Conservation (phyloP, 2,113 vertebrate genomes). For the Aldabrachelys gigantea region DNA sequence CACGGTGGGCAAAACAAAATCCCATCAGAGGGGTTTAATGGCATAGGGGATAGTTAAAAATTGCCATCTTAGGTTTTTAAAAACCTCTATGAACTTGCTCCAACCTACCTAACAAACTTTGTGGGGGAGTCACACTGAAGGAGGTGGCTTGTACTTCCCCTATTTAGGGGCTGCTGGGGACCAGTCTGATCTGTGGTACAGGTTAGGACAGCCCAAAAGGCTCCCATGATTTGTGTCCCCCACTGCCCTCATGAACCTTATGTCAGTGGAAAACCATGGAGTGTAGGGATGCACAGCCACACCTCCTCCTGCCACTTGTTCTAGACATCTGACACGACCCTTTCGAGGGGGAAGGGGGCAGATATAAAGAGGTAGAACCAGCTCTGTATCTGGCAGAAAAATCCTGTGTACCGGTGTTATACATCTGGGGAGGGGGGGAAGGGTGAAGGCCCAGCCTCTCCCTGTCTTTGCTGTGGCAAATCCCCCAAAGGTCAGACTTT, state of each 20-base stretch:
- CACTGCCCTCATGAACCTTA: neutral
- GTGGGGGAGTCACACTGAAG: neutral
- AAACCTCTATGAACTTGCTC: neutral
- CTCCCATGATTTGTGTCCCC: neutral
- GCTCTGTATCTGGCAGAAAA: neutral
- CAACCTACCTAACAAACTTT: neutral
- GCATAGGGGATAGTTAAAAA: neutral
- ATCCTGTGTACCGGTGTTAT: neutral
- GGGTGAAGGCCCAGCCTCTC: neutral
- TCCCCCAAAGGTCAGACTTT: neutral
- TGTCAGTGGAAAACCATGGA: neutral
- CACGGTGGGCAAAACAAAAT: neutral
- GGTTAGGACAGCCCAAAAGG: neutral
- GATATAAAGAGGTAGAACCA: neutral
- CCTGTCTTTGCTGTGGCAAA: neutral
- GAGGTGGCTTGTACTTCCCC: constrained; percentile 21
- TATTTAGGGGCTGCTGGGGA: neutral
- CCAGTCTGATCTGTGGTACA: neutral
- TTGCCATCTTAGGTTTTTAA: neutral
- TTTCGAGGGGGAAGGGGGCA: neutral
- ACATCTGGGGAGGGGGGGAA: neutral
- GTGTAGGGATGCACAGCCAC: neutral
- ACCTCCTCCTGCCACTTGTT: neutral
- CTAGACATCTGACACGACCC: neutral
- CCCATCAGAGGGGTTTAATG: neutral